Percentiles rank a stretch among this genome's conserved stretches.
Evolutionary conservation across 1,140 invertebrate genomes (phyloP).

Genomic region (Spodoptera litura): DNA sequence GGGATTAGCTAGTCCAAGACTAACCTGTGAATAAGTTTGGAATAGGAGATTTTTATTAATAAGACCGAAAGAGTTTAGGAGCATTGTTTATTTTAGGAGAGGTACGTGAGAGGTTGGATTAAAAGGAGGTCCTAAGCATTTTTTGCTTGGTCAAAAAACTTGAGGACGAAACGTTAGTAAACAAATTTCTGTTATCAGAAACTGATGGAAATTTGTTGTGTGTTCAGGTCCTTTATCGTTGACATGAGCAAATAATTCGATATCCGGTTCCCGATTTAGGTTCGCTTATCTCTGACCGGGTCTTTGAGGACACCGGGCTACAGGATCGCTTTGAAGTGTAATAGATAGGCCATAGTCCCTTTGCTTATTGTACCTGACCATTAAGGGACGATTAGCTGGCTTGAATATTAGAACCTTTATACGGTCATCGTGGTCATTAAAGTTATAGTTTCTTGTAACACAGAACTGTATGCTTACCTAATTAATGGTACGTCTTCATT

Average conservation of each 20-base stretch:
- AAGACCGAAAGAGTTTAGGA: not conserved
- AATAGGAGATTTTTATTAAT: too few species aligned
- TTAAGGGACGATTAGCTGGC: too few species aligned
- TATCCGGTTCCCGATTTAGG: conserved; percentile 36
- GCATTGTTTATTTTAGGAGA: not conserved
- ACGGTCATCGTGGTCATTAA: too few species aligned
- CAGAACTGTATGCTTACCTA: too few species aligned
- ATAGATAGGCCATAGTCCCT: not conserved
- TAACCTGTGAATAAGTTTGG: too few species aligned
- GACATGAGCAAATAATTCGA: conserved; percentile 56
- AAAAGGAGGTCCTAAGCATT: not conserved
- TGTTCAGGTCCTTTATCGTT: conserved; percentile 56
- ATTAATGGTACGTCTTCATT: too few species aligned
- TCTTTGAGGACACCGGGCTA: not conserved
- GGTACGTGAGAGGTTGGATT: not conserved
- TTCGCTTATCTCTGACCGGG: conserved; percentile 8
- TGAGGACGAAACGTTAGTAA: not conserved
- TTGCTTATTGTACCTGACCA: too few species aligned
- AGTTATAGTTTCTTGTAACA: too few species aligned
- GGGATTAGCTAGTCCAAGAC: too few species aligned
- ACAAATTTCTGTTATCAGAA: conserved; percentile 34
- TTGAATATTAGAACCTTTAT: too few species aligned
- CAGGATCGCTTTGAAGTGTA: conserved; percentile 1
- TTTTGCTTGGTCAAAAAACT: conserved; percentile 9
- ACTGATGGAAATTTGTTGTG: conserved; percentile 15